Conservation (phyloP, 2,888 invertebrate genomes). For the Argynnis bischoffii region DNA sequence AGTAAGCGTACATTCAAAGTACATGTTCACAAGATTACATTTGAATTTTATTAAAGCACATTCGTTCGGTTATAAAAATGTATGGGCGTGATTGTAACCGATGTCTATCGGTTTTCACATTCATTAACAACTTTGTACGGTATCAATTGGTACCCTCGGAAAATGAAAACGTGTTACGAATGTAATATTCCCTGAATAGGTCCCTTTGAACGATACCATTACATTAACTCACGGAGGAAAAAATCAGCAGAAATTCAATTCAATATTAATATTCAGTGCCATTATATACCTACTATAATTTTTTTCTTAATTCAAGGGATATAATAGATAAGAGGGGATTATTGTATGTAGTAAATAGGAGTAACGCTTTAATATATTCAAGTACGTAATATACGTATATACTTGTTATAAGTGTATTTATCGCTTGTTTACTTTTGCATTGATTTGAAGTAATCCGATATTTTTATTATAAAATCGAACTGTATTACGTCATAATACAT, state of each 20-base stretch:
- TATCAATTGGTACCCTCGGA: slow-evolving; percentile 39
- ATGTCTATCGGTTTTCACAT: slow-evolving; percentile 33
- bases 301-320: background rate
- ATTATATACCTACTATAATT: slow-evolving; percentile 11
- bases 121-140: slow-evolving; percentile 37
- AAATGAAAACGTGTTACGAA: slow-evolving; percentile 40
- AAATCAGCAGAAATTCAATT: slow-evolving; percentile 30
- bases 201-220: slow-evolving; percentile 35
- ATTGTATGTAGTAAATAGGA: background rate
- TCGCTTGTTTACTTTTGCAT: no score
- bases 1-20: slow-evolving; percentile 4
- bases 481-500: no score
- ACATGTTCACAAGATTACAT: slow-evolving; percentile 18
- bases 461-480: no score
- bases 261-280: slow-evolving; percentile 21
- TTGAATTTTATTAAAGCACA: slow-evolving; percentile 25
- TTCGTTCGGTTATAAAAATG: slow-evolving; percentile 26
- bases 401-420: no score
- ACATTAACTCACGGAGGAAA: slow-evolving; percentile 31
- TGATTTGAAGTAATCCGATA: no score
- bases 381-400: no score
- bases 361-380: background rate
- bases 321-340: background rate
- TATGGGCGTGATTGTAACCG: slow-evolving; percentile 27
- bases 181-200: slow-evolving; percentile 34